phyloP scores from a whole-genome alignment of 2,113 vertebrate species.

The Thalassoma bifasciatum region DNA sequence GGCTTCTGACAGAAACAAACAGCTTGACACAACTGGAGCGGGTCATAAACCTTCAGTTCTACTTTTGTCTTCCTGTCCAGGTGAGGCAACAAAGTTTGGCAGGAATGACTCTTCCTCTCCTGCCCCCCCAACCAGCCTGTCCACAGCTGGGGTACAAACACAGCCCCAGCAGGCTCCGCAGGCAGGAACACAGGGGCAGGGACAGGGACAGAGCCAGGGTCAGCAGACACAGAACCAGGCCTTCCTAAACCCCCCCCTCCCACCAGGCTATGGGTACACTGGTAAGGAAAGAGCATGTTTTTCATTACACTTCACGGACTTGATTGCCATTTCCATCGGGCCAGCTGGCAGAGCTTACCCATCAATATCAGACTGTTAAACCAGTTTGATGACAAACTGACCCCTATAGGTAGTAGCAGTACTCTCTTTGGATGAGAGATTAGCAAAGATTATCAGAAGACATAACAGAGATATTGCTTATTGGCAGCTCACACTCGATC shows the following conservation, averaged over 20 bases:
- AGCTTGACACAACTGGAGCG: neutral
- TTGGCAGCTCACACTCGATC: no score
- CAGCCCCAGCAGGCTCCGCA: constrained; percentile 83
- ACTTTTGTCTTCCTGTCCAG: constrained; percentile 71
- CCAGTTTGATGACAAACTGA: no score
- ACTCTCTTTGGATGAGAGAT: no score
- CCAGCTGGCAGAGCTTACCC: no score
- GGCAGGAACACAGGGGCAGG: constrained; percentile 71
- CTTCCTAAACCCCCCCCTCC: constrained; percentile 92
- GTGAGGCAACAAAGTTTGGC: constrained; percentile 95
- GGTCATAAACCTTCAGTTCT: neutral
- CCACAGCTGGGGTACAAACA: constrained; percentile 88
- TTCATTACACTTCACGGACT: neutral
- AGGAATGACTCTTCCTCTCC: constrained; percentile 94
- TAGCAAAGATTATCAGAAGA: no score
- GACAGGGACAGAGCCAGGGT: constrained; percentile 88
- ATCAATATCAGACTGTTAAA: no score
- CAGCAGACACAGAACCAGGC: constrained; percentile 93
- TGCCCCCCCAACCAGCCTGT: constrained; percentile 89
- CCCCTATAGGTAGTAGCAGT: no score
- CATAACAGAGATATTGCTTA: no score
- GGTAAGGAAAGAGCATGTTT: constrained; percentile 58
- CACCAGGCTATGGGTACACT: constrained; percentile 96
- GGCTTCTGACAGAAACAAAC: neutral
- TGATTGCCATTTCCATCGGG: no score